These are phyloP conservation scores for Platalea minor DNA, from an alignment of 2,797 vertebrate species.

Conservation along the genomic window DNA sequence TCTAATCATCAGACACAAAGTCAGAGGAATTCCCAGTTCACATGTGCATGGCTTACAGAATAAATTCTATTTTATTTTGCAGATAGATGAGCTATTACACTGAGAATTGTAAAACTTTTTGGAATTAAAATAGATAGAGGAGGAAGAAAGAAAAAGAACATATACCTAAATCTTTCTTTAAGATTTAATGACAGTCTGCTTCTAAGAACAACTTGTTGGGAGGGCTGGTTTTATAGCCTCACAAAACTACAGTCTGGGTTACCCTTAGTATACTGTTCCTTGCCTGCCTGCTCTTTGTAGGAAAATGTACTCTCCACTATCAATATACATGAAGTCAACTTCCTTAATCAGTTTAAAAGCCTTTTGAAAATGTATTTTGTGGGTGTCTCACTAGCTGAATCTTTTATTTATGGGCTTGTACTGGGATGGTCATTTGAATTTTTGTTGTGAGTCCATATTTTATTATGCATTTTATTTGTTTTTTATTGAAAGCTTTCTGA, in stretches of 20 bases:
- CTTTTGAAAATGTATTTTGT: constrained; percentile 61
- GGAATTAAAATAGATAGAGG: constrained; percentile 24
- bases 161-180: constrained; percentile 29
- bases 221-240: not conserved
- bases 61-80: constrained; percentile 5
- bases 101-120: not conserved
- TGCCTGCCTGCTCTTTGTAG: not conserved
- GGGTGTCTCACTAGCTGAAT: constrained; percentile 37
- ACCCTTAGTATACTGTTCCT: not conserved
- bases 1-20: not conserved
- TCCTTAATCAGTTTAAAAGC: constrained; percentile 71
- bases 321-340: constrained; percentile 41
- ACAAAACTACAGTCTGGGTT: not conserved
- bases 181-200: not conserved
- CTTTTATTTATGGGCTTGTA: constrained; percentile 64
- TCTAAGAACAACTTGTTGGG: constrained; percentile 6
- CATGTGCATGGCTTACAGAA: not conserved
- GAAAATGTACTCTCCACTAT: constrained; percentile 29
- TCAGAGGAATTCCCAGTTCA: not conserved
- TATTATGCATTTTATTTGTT: constrained; percentile 67
- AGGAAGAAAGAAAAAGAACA: not conserved
- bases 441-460: constrained; percentile 45
- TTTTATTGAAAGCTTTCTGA: constrained; percentile 69
- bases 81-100: not conserved
- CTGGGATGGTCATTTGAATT: constrained; percentile 59